Base-by-base conservation (phyloP, 2,797 vertebrate genomes). In the Sebastes kiyomatsui region DNA sequence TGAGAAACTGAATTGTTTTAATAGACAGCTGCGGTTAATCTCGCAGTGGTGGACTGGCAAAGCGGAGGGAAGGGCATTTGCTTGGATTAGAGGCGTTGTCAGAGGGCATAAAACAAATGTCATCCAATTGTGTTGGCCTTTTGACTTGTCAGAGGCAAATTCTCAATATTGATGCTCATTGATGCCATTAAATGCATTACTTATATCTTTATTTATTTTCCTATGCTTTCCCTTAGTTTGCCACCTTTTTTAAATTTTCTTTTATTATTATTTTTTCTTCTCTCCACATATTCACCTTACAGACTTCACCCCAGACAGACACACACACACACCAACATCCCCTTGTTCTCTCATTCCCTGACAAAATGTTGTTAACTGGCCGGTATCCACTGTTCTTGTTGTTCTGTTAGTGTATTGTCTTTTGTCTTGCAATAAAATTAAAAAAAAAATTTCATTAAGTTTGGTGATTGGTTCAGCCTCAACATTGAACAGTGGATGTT, bases 11-110 rank as follows among this genome's bases (percentile, higher is more conserved):
- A 55, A 10, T 72, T 3, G 33, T 54, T 75, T 46, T 54, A 65
- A 74, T n/a, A 60, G 35, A 72, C 30, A 75, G 65, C 23, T 42
- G 72, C 27, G 22, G 35, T 79, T 85, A 73, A 67, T 73, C 22
- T 35, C 2, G 3, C 38, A 7, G 7, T 1, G 8, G 59, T 49
- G 27, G 55, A 72, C 60, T 67, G 42, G 27, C 38, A 55, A 74
- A 73, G 61, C 32, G 56, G 69, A 60, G 3, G 11, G 18, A 52
- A 27, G 20, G 10, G 6, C 6, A 14, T 73, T 74, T 72, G 18
- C 14, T 68, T 33, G 27, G 42, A 77, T 68, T 30, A 55, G 25
- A 33, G 16, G 59, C 14, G 0, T 30, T 35, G 10, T 61, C 38
- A 42, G 9, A 61, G 18, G 62, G 42, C 22, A 66, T 52, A 4